Evolutionary conservation across 1,140 invertebrate species (phyloP).

Genomic region (Doryteuthis pealeii): DNA sequence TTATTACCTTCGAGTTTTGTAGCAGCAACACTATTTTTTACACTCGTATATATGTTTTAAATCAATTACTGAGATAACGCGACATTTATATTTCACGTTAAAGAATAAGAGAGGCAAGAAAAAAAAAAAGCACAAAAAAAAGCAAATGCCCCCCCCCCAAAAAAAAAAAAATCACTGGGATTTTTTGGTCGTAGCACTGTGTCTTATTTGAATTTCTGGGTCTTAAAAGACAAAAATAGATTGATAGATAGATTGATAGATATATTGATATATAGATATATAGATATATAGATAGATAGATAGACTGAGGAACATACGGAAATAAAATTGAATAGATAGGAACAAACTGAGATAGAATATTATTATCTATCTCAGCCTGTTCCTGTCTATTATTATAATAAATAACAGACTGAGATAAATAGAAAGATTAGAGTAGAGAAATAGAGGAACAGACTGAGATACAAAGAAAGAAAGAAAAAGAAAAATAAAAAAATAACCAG

Average conservation of each 20-base stretch:
- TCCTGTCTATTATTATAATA: neutral
- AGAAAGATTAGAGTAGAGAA: no score
- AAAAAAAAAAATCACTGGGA: neutral
- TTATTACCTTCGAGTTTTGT: no score
- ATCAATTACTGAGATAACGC: no score
- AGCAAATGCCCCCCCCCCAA: no score
- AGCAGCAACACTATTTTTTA: no score
- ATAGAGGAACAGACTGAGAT: no score
- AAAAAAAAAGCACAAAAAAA: neutral
- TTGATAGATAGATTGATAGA: neutral
- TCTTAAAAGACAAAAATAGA: neutral
- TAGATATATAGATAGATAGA: neutral
- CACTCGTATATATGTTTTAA: no score
- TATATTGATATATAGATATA: neutral
- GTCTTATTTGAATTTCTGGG: neutral
- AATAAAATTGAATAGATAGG: neutral
- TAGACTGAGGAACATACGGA: neutral
- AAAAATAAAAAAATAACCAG: no score
- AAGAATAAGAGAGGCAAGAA: neutral
- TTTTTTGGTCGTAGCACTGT: neutral
- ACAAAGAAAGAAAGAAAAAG: no score
- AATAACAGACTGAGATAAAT: constrained; percentile 1
- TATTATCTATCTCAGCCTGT: neutral
- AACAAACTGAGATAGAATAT: neutral
- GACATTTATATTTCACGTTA: neutral